Percentiles rank a stretch among this genome's conserved stretches.
Evolutionary conservation across 2,888 invertebrate genomes (phyloP).

Genomic region (Polietes domitor): DNA sequence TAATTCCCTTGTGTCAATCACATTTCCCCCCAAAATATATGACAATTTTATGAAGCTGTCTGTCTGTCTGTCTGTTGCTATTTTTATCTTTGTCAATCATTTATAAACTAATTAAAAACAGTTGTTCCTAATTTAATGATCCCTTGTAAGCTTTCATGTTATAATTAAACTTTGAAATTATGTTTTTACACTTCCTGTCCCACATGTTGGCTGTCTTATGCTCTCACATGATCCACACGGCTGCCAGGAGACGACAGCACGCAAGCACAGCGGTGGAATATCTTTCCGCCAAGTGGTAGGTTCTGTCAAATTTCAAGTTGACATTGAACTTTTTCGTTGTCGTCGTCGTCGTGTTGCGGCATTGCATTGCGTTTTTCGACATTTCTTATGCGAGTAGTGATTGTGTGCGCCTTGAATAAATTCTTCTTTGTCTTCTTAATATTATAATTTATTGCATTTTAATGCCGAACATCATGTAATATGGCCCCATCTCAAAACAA

Average conservation of each 20-base stretch:
- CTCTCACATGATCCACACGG: background rate
- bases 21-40: background rate
- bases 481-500: conserved; percentile 40
- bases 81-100: conserved; percentile 53
- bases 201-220: background rate
- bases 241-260: background rate
- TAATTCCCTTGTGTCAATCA: background rate
- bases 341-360: conserved; percentile 14
- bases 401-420: background rate
- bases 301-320: conserved; percentile 45
- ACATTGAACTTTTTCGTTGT: conserved; percentile 56
- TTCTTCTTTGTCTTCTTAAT: conserved; percentile 48
- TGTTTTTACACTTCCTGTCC: conserved; percentile 30
- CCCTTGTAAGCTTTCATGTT: conserved; percentile 42
- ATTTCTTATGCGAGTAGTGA: background rate
- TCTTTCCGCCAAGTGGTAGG: conserved; percentile 3
- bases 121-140: conserved; percentile 58
- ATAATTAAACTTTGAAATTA: conserved; percentile 30
- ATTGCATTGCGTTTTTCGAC: background rate
- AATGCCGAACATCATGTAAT: conserved; percentile 59
- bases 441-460: conserved; percentile 66
- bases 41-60: background rate
- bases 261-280: background rate
- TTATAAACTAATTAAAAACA: conserved; percentile 58
- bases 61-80: background rate